Base-by-base conservation (phyloP, 2,113 vertebrate genomes). In the Bambusicola thoracicus region DNA sequence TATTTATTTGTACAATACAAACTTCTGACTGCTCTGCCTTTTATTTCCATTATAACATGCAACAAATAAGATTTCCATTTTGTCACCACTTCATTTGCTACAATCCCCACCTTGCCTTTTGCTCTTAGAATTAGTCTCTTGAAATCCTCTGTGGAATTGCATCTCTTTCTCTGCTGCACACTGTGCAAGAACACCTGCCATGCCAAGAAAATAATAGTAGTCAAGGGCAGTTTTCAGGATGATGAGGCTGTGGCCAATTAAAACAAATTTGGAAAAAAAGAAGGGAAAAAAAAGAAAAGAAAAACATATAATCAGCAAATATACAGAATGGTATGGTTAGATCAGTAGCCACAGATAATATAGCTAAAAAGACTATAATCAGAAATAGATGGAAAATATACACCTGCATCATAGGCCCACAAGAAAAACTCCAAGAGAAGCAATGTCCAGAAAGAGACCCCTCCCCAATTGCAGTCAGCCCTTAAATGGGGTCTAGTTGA, bases 141-240 rank as follows among this genome's bases (percentile, higher is more conserved):
- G 63, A 94, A 95, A 87, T 80, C 43, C 43, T 32, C 51, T 8
- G 61, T 76, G 43, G 92, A 90, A 94, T 82, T 93, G 21, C 44
- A 36, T 83, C 73, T 90, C 62, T 90, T 95, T 69, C 85, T 96
- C 85, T 77, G 22, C 21, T 94, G 73, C 91, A 88, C 66, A 89
- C 76, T 79, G 53, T 87, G 44, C 36, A 87, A 81, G 81, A 93
- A 79, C 84, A 94, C 69, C 73, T 91, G 56, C 92, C 85, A 84
- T 92, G 61, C 61, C 79, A 94, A 84, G 81, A 89, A 95, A 93
- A 91, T 83, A 92, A 75, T 87, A 66, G 81, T 21, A 85, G 87
- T 85, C 65, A 89, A 87, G 72, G 73, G 56, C 56, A 94, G 81
- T 93, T 96, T 94, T 94, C 76, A 86, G 27, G 40, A 84, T 94